These are phyloP conservation scores for Caenorhabditis doughertyi DNA, from an alignment of 2,888 invertebrate species.

Conservation along the genomic window DNA sequence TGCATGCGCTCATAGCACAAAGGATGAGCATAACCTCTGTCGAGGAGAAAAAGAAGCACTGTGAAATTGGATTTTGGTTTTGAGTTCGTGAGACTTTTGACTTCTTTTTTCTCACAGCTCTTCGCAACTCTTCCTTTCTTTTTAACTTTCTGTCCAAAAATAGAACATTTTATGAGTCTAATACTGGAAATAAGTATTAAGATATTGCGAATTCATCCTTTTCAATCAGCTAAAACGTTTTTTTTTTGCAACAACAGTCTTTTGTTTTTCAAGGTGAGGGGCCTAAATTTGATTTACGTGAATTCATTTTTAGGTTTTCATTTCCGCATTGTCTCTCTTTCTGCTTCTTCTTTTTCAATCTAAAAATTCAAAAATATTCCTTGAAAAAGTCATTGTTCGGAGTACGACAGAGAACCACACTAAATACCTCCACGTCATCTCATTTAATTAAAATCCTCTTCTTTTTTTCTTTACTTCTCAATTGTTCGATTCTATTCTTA, in stretches of 20 bases:
- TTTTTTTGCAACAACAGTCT: too few relatives aligned
- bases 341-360: not conserved
- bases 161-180: not conserved
- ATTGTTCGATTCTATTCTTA: conserved; percentile 9
- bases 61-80: conserved; percentile 41
- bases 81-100: conserved; percentile 33
- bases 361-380: not conserved
- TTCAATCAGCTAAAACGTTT: too few relatives aligned
- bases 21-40: conserved; percentile 13
- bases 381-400: not conserved
- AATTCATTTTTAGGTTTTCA: too few relatives aligned
- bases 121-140: conserved; percentile 20
- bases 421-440: conserved; percentile 35
- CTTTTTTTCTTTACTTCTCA: not conserved
- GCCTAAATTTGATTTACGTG: too few relatives aligned
- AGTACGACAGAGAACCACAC: not conserved
- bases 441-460: conserved; percentile 41
- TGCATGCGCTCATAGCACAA: not conserved
- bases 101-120: conserved; percentile 3
- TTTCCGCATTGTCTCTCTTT: too few relatives aligned
- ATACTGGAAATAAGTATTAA: not conserved
- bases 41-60: not conserved
- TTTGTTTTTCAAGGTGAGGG: too few relatives aligned
- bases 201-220: too few relatives aligned
- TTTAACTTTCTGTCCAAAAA: not conserved